These are phyloP conservation scores for Mus minutoides DNA, from an alignment of 2,797 vertebrate species.

Conservation along the genomic window DNA sequence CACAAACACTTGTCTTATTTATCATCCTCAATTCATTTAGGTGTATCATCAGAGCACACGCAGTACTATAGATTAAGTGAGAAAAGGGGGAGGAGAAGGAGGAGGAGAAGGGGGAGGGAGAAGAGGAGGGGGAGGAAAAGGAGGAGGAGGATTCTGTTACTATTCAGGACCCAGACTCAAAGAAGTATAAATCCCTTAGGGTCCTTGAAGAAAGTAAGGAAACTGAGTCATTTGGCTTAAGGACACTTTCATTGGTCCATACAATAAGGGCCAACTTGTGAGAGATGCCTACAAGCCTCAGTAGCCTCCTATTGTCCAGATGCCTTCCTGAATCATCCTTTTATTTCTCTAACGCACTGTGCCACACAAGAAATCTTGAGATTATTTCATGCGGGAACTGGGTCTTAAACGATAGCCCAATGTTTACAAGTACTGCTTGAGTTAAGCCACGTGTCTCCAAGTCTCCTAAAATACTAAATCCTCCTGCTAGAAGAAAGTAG, in stretches of 20 bases:
- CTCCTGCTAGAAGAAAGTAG: slow-evolving; percentile 27
- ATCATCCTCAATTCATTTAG: neutral
- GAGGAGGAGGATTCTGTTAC: neutral
- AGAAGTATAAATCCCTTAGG: slow-evolving; percentile 7
- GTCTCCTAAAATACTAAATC: slow-evolving; percentile 37
- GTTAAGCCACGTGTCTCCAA: neutral
- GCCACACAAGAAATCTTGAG: slow-evolving; percentile 5
- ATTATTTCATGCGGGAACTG: neutral
- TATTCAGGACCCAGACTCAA: neutral
- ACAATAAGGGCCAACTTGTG: neutral
- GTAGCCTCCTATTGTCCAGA: neutral
- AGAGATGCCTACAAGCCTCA: neutral
- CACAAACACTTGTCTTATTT: neutral
- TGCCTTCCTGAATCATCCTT: neutral
- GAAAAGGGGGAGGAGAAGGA: neutral
- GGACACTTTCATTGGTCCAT: neutral
- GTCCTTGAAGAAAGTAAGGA: neutral
- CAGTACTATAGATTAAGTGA: neutral
- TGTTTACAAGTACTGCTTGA: neutral
- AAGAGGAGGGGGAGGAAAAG: neutral
- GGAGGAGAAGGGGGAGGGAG: neutral
- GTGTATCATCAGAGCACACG: neutral
- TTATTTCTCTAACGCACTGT: neutral
- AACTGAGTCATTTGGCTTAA: neutral
- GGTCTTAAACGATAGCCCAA: neutral